Percentiles rank a stretch among this genome's conserved stretches.
These are phyloP conservation scores for Pongo abelii DNA, from an alignment of 2,113 vertebrate species.

Conservation along the genomic window DNA sequence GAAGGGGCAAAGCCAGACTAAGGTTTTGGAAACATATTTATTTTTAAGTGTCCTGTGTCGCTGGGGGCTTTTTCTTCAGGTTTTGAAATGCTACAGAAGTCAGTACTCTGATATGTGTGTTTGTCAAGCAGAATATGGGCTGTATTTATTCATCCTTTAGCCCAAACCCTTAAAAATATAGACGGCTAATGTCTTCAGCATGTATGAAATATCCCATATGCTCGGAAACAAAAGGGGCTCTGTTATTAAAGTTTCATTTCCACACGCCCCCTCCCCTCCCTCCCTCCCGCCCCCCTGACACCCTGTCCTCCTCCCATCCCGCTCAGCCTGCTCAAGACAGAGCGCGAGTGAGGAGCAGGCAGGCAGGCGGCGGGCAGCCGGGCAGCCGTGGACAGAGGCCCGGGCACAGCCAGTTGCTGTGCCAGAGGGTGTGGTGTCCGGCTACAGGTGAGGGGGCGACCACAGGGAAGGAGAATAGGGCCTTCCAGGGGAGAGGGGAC, in stretches of 20 bases:
- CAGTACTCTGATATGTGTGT: slow-evolving; percentile 28
- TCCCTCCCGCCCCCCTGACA: slow-evolving; percentile 79
- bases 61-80: slow-evolving; percentile 45
- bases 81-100: slow-evolving; percentile 72
- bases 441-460: slow-evolving; percentile 70
- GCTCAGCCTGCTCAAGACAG: slow-evolving; percentile 78
- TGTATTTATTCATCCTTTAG: slow-evolving; percentile 79
- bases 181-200: slow-evolving; percentile 90
- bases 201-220: slow-evolving; percentile 91
- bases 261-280: slow-evolving; percentile 84
- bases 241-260: slow-evolving; percentile 90
- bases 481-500: background rate
- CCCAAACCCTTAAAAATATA: slow-evolving; percentile 84
- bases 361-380: slow-evolving; percentile 37
- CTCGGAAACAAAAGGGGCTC: slow-evolving; percentile 89
- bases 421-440: background rate
- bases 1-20: background rate
- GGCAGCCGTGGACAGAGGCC: slow-evolving; percentile 53
- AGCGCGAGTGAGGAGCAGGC: slow-evolving; percentile 33
- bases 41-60: slow-evolving; percentile 62
- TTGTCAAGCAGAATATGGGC: slow-evolving; percentile 71
- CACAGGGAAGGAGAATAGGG: background rate
- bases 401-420: background rate
- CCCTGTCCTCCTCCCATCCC: slow-evolving; percentile 81
- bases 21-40: slow-evolving; percentile 64